Evolutionary conservation across 2,888 invertebrate species (phyloP), one percentile per base, ranked within the genome.

Genomic region (Hypomecis atomaria): DNA sequence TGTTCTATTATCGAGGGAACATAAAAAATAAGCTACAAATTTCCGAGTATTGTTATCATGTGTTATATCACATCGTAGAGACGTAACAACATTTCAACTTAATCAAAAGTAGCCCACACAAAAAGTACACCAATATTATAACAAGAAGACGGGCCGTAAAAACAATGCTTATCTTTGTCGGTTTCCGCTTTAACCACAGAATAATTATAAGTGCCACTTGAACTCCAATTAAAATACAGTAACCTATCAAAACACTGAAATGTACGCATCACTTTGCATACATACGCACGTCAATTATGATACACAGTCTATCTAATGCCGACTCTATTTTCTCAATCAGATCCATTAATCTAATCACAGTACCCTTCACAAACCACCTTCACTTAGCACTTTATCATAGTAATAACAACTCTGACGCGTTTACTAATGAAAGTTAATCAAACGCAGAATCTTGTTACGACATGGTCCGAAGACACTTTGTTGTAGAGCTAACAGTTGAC

Each of bases 311-410:
- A 83, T 86, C 82, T 80, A 75, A 74, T 79, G 81, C 84, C 81
- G 80, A 81, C 82, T 82, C 79, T 83, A 83, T 86, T 85, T 85
- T 81, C 76, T 79, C 84, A 87, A 89, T 89, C 89, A 80, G 78
- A 84, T 87, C 83, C 85, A 89, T 89, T 88, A 86, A 89, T 90
- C 89, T 86, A 83, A 83, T 82, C 78, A 78, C 73, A 74, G 75
- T 75, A 76, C 74, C 75, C 78, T 65, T 55, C 11, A 13, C 11
- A n/a, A 56, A 38, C 43, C 37, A 23, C 56, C 55, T 52, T 43
- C 43, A 59, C 23, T 65, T 54, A 54, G 45, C 65, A 65, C 65
- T 57, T 43, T 65, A 48, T 56, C 59, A 44, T 44, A 43, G 9
- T 47, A 57, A 23, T 23, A 23, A 53, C 48, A 44, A 11, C 48